A percentile compares a stretch with the other conserved stretches of the same genome.
phyloP scores from a whole-genome alignment of 2,888 invertebrate genomes.

The Celastrina argiolus region DNA sequence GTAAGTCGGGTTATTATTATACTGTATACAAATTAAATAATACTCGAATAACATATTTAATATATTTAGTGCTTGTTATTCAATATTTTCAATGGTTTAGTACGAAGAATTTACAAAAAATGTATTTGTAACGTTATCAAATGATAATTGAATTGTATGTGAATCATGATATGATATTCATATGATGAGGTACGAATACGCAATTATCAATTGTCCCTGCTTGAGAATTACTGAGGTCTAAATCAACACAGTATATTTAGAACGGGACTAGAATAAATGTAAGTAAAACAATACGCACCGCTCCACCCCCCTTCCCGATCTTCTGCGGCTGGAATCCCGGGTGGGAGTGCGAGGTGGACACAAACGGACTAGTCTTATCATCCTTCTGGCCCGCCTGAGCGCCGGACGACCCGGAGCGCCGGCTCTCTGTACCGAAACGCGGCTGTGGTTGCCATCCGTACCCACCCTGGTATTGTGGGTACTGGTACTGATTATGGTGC shows the following conservation, averaged over 20 bases:
- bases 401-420: conserved; percentile 48
- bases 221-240: no score
- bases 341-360: conserved; percentile 92
- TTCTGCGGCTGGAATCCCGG: conserved; percentile 96
- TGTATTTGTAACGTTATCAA: no score
- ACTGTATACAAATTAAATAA: no score
- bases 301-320: conserved; percentile 85
- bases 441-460: conserved; percentile 58
- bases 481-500: conserved; percentile 76
- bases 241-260: background rate
- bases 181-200: no score
- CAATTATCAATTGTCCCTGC: no score
- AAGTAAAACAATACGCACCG: conserved; percentile 56
- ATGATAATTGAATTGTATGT: no score
- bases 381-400: conserved; percentile 64
- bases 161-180: no score
- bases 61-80: no score
- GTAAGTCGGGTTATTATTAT: no score
- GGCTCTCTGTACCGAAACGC: conserved; percentile 74
- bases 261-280: background rate
- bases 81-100: no score
- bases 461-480: conserved; percentile 71
- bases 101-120: no score
- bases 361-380: conserved; percentile 89
- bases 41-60: no score